Conservation (phyloP, 1,140 invertebrate genomes). For the Drosophila ohnishii region DNA sequence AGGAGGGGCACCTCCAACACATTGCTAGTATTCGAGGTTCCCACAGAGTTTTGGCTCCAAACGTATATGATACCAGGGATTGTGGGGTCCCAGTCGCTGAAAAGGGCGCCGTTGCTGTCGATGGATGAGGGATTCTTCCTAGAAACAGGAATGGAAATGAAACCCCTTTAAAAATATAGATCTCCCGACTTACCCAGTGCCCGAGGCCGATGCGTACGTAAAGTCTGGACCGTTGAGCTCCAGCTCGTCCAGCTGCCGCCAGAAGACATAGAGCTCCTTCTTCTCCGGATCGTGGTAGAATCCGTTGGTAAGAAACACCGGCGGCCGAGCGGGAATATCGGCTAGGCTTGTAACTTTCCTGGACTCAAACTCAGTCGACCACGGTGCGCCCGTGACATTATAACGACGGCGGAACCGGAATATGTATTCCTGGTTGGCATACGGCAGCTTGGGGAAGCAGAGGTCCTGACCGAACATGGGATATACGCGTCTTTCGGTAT, state of each 20-base stretch:
- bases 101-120: neutral
- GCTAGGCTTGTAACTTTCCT: neutral
- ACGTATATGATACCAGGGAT: neutral
- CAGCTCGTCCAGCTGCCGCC: conserved; percentile 2
- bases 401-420: conserved; percentile 4
- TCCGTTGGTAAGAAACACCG: conserved; percentile 2
- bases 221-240: conserved; percentile 13
- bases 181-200: neutral
- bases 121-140: neutral
- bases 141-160: neutral
- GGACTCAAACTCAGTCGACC: neutral
- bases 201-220: neutral
- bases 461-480: neutral
- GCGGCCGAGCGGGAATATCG: neutral
- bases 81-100: conserved; percentile 2
- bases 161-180: neutral
- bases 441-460: neutral
- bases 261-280: conserved; percentile 7
- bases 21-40: neutral
- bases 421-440: neutral
- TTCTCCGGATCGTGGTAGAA: conserved; percentile 1
- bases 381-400: neutral
- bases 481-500: neutral
- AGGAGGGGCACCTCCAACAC: neutral
- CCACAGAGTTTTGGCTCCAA: conserved; percentile 12